Percentiles rank a stretch among this genome's conserved stretches.
phyloP scores from a whole-genome alignment of 2,888 invertebrate species.

The Trissolcus japonicus region DNA sequence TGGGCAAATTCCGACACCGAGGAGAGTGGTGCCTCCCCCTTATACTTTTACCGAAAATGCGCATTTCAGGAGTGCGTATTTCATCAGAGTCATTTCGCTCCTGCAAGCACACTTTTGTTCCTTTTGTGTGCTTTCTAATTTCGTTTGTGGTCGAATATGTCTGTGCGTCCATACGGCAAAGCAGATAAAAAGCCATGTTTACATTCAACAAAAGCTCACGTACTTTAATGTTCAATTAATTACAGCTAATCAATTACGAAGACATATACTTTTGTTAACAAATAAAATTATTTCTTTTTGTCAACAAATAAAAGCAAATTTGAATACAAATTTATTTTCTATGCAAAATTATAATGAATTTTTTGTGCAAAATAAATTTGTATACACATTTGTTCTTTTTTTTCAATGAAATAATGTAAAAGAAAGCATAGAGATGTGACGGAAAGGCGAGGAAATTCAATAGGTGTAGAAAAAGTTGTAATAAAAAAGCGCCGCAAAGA shows the following conservation, averaged over 20 bases:
- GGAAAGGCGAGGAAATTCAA: constrained; percentile 46
- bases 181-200: constrained; percentile 2
- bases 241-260: too few species aligned
- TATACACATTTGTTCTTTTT: too few species aligned
- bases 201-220: not conserved
- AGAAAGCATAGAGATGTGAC: constrained; percentile 20
- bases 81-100: constrained; percentile 51
- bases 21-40: constrained; percentile 24
- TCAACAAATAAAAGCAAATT: too few species aligned
- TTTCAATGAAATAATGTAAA: not conserved
- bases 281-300: too few species aligned
- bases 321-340: too few species aligned
- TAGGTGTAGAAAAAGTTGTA: constrained; percentile 64
- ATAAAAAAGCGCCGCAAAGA: constrained; percentile 60
- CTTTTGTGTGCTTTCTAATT: constrained; percentile 58
- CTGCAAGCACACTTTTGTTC: constrained; percentile 42
- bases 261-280: too few species aligned
- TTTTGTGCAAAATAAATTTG: too few species aligned
- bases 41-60: constrained; percentile 34
- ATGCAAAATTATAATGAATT: too few species aligned
- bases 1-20: constrained; percentile 37
- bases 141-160: constrained; percentile 64
- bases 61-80: constrained; percentile 63
- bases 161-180: constrained; percentile 60
- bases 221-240: too few species aligned